Percentiles rank a stretch among this genome's conserved stretches.
phyloP scores from a whole-genome alignment of 1,140 invertebrate genomes.

The Mycetomoellerius zeteki region DNA sequence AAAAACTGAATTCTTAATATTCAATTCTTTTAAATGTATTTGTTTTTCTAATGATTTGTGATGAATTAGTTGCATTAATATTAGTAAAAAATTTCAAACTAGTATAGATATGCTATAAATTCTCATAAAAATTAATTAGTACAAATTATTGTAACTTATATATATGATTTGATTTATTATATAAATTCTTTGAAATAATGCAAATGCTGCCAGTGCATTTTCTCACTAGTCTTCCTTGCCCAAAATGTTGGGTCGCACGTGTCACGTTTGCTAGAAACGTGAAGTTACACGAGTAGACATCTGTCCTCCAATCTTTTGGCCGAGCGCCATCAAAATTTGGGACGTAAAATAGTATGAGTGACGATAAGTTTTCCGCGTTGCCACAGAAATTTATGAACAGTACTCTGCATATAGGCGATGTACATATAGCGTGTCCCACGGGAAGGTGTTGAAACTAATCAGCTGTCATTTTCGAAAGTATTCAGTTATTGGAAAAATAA shows the following conservation, averaged over 20 bases:
- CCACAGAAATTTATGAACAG: neutral
- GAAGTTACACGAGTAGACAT: slow-evolving; percentile 16
- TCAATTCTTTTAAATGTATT: neutral
- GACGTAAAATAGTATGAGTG: slow-evolving; percentile 26
- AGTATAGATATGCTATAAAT: neutral
- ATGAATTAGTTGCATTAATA: neutral
- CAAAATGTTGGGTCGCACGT: slow-evolving; percentile 14
- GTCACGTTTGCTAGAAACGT: slow-evolving; percentile 1
- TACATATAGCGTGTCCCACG: too few species aligned
- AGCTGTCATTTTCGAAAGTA: too few species aligned
- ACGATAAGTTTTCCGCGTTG: slow-evolving; percentile 23
- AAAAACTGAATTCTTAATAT: neutral
- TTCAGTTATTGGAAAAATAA: too few species aligned
- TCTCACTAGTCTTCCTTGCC: neutral
- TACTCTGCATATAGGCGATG: slow-evolving; percentile 29
- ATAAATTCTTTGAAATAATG: neutral
- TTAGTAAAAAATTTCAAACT: neutral
- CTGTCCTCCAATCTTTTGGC: slow-evolving; percentile 2
- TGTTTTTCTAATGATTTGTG: neutral
- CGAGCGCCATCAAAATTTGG: slow-evolving; percentile 16
- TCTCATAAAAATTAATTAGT: neutral
- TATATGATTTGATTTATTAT: slow-evolving; percentile 6
- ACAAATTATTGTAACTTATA: neutral
- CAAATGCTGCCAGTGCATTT: neutral
- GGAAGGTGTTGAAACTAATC: too few species aligned